Evolutionary conservation across 1,140 invertebrate genomes (phyloP).

Genomic region (Bombus confusus): DNA sequence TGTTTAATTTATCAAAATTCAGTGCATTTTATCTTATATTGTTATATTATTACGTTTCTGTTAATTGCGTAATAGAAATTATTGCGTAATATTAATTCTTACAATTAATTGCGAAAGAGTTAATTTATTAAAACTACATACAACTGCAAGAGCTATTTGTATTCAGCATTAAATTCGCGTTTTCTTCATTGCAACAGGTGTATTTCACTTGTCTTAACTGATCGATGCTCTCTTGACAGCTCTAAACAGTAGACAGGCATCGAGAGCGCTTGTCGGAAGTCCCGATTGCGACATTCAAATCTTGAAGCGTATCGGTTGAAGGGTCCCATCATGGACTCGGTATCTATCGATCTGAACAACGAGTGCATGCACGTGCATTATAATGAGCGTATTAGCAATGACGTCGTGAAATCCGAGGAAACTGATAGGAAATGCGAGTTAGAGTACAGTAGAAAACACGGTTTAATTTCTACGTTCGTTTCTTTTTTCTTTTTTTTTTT

Average conservation of each 20-base stretch:
- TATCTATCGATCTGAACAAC: constrained; percentile 16
- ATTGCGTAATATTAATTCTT: too few species aligned
- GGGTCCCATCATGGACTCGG: background rate
- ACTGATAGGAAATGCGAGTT: background rate
- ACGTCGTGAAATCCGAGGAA: background rate
- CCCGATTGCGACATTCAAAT: background rate
- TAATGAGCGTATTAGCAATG: background rate
- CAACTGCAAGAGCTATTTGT: background rate
- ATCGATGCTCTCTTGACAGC: background rate
- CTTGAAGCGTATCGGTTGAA: constrained; percentile 11
- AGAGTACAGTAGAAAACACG: background rate
- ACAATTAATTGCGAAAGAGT: too few species aligned
- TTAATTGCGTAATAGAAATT: too few species aligned
- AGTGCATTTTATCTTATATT: background rate
- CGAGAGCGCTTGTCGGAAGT: constrained; percentile 1
- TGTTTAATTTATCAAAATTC: background rate
- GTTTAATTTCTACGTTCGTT: background rate
- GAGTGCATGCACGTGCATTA: constrained; percentile 7
- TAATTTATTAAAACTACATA: too few species aligned
- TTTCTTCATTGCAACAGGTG: constrained; percentile 47
- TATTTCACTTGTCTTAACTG: background rate
- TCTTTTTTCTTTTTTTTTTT: background rate
- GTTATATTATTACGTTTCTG: too few species aligned
- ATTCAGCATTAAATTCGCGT: background rate
- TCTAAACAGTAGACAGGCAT: background rate